These are phyloP conservation scores for Cochlearius cochlearius DNA, from an alignment of 2,113 vertebrate genomes.

Conservation along the genomic window DNA sequence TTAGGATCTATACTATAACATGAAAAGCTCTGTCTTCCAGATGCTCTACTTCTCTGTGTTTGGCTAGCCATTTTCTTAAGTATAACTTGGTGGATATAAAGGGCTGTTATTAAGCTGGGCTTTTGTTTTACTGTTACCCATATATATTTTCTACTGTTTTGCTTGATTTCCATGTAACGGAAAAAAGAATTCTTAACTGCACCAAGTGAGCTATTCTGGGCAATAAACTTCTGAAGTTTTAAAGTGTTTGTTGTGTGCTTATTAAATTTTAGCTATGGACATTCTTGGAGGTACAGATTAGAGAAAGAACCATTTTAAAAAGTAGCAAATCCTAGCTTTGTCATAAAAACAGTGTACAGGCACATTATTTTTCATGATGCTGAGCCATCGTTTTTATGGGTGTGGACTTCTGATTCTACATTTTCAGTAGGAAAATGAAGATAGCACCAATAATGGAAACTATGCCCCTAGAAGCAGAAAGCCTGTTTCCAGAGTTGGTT, in stretches of 20 bases:
- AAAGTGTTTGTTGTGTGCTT: constrained; percentile 53
- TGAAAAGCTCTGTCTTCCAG: background rate
- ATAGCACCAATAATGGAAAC: background rate
- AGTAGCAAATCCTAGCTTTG: background rate
- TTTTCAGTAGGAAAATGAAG: background rate
- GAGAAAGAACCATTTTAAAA: background rate
- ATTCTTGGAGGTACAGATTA: background rate
- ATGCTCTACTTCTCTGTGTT: background rate
- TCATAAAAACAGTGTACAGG: background rate
- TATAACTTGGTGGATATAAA: constrained; percentile 49
- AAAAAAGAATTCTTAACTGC: constrained; percentile 17
- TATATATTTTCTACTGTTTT: constrained; percentile 63
- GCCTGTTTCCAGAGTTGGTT: background rate
- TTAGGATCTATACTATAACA: background rate
- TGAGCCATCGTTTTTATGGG: background rate
- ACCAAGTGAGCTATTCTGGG: constrained; percentile 66
- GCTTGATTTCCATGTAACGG: constrained; percentile 68
- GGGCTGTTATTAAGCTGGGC: constrained; percentile 29
- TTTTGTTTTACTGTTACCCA: constrained; percentile 49
- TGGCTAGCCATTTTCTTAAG: constrained; percentile 44
- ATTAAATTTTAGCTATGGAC: background rate
- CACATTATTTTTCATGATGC: background rate
- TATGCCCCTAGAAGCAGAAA: background rate
- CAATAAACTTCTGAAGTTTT: constrained; percentile 79
- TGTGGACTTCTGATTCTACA: background rate